These are phyloP conservation scores for Pseudochromis fuscus DNA, from an alignment of 2,797 vertebrate species.

Conservation along the genomic window DNA sequence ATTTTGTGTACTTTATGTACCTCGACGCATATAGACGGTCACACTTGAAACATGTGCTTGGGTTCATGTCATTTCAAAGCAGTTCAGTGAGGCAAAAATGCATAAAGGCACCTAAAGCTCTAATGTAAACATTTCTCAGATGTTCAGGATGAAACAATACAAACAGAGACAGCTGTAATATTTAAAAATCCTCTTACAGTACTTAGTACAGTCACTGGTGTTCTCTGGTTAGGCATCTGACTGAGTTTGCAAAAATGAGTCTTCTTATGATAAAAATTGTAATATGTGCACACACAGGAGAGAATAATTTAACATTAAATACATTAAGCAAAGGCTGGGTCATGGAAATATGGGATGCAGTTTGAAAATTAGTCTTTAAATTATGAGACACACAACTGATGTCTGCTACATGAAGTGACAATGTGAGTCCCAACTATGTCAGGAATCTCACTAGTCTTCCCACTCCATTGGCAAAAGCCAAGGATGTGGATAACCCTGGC, in stretches of 20 bases:
- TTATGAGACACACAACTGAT: slow-evolving; percentile 15
- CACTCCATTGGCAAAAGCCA: slow-evolving; percentile 84
- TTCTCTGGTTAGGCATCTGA: slow-evolving; percentile 7
- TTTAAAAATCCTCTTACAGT: slow-evolving; percentile 16
- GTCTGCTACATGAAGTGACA: slow-evolving; percentile 47
- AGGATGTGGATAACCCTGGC: slow-evolving; percentile 68
- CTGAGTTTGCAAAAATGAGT: background rate
- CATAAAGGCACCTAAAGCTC: slow-evolving; percentile 10
- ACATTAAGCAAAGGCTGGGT: slow-evolving; percentile 29
- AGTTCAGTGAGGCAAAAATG: slow-evolving; percentile 12
- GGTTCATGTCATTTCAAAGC: slow-evolving; percentile 28
- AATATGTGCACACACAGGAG: slow-evolving; percentile 50
- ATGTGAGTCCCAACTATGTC: slow-evolving; percentile 38
- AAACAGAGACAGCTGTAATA: slow-evolving; percentile 3
- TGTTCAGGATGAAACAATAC: slow-evolving; percentile 21
- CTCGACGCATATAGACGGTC: slow-evolving; percentile 22
- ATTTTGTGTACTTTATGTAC: slow-evolving; percentile 29
- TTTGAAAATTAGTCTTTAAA: slow-evolving; percentile 42
- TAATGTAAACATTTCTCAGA: slow-evolving; percentile 4
- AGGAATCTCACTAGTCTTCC: slow-evolving; percentile 82
- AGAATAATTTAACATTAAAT: slow-evolving; percentile 63
- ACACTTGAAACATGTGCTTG: slow-evolving; percentile 20
- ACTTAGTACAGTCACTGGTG: slow-evolving; percentile 5
- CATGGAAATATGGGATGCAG: slow-evolving; percentile 40
- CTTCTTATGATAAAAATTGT: slow-evolving; percentile 13